A percentile compares a stretch with the other conserved stretches of the same genome.
Evolutionary conservation across 2,888 invertebrate genomes (phyloP).

Genomic region (Athetis lepigone): DNA sequence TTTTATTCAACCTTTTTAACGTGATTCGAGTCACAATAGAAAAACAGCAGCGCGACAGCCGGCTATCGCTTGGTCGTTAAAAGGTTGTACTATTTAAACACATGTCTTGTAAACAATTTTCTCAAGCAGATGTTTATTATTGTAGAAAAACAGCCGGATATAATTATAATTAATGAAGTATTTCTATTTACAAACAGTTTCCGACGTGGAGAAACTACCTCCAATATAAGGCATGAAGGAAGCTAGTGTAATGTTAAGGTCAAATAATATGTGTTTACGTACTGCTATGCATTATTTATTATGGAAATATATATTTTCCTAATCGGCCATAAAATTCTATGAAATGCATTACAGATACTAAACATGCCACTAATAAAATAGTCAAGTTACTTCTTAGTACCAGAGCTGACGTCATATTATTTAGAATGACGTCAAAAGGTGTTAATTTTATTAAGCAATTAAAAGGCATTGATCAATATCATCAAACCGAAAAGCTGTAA

Average conservation of each 20-base stretch:
- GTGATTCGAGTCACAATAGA: too few relatives aligned
- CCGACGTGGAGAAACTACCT: slow-evolving; percentile 25
- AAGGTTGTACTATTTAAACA: too few relatives aligned
- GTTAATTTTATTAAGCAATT: too few relatives aligned
- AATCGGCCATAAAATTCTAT: slow-evolving; percentile 10
- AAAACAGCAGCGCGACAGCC: too few relatives aligned
- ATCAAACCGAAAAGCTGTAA: too few relatives aligned
- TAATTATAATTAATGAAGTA: neutral
- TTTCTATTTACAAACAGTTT: neutral
- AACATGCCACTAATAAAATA: neutral
- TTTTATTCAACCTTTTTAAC: too few relatives aligned
- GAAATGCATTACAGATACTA: neutral
- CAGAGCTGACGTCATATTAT: too few relatives aligned
- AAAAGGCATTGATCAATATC: too few relatives aligned
- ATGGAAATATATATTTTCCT: slow-evolving; percentile 20
- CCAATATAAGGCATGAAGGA: slow-evolving; percentile 34
- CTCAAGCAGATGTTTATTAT: neutral
- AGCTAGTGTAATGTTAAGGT: slow-evolving; percentile 33
- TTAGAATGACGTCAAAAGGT: too few relatives aligned
- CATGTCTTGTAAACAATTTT: neutral
- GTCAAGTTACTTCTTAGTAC: too few relatives aligned
- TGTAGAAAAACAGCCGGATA: slow-evolving; percentile 4
- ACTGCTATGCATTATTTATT: slow-evolving; percentile 17
- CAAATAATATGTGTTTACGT: slow-evolving; percentile 15
- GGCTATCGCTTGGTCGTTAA: too few relatives aligned